Evolutionary conservation across 2,888 invertebrate genomes (phyloP), one percentile per base, ranked within the genome.

Genomic region (Drosophila lutescens): DNA sequence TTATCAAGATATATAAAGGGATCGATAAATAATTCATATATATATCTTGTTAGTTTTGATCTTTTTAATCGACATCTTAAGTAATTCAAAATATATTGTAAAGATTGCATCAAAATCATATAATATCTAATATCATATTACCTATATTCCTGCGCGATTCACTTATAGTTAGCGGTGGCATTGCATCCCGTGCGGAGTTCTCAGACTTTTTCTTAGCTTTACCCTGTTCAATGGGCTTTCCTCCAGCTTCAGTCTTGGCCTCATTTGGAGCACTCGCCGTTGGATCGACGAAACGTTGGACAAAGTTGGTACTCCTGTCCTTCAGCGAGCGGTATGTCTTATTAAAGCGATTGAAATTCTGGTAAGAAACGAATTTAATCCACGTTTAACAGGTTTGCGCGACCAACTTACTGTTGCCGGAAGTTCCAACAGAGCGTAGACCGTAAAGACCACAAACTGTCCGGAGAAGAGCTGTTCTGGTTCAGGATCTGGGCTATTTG

Each of bases 391-490:
- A 20, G 32, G 2, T 47, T 20, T 17, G 2, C 8, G 1, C 20
- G 7, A 40, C 46, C 43, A 41, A 88, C 89, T 81, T 78, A 92
- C 92, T 53, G 92, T 88, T 60, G 91, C 89, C 49, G 92, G 92
- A 34, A 92, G 66, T 74, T 92, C 92, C 67, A 92, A 76, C 23
- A 92, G 83, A 13, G 92, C 92, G 70, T 91, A 92, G 1, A 92
- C 92, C 44, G 92, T 92, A 53, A 92, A 92, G 30, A 92, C 92
- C 58, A 92, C 90, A 88, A 92, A 92, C 70, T 92, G 92, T 6
- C 92, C 92, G 59, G 91, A 85, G 70, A 92, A 92, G 10, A 92
- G 78, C 54, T 91, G 89, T 47, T 91, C 91, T 30, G 91, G 91
- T 54, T 91, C 79, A 68, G 82, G 81, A n/a, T 55, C 54, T 26